phyloP scores from a whole-genome alignment of 2,888 invertebrate genomes.

The Spatulosminthurus flaviceps region DNA sequence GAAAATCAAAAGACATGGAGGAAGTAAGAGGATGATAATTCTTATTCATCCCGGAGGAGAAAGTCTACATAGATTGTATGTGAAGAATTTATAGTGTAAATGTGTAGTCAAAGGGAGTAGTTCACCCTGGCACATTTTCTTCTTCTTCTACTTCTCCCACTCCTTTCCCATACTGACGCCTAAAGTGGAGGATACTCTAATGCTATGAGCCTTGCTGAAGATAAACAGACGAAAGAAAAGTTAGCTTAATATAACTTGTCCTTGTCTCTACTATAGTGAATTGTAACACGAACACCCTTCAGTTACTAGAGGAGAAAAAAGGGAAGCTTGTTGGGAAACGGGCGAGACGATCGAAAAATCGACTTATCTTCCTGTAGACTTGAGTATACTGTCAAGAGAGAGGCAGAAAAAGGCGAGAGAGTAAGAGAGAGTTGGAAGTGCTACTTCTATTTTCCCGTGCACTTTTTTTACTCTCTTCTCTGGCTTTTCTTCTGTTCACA shows the following conservation, averaged over 20 bases:
- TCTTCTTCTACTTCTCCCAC: background rate
- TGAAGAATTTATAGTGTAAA: too few species aligned
- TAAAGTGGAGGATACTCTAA: constrained; percentile 36
- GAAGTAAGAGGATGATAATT: constrained; percentile 26
- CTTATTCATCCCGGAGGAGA: constrained; percentile 44
- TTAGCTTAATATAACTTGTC: constrained; percentile 32
- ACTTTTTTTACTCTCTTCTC: constrained; percentile 41
- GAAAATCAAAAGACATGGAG: constrained; percentile 6
- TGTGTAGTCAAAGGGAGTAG: too few species aligned
- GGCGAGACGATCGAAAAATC: constrained; percentile 46
- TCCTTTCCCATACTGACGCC: constrained; percentile 38
- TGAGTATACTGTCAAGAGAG: background rate
- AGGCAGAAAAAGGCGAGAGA: background rate
- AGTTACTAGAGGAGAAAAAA: constrained; percentile 21
- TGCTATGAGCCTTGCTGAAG: constrained; percentile 31
- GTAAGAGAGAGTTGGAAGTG: constrained; percentile 1
- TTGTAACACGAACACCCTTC: constrained; percentile 8
- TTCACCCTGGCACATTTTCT: background rate
- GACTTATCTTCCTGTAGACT: constrained; percentile 37
- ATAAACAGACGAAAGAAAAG: constrained; percentile 36
- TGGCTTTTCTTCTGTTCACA: constrained; percentile 40
- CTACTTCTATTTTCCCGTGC: constrained; percentile 60
- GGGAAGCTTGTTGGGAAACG: constrained; percentile 2
- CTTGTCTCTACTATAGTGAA: constrained; percentile 10
- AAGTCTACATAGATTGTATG: background rate